Percentiles rank a stretch among this genome's conserved stretches.
Conservation (phyloP, 2,113 vertebrate species). For the Bettongia penicillata region DNA sequence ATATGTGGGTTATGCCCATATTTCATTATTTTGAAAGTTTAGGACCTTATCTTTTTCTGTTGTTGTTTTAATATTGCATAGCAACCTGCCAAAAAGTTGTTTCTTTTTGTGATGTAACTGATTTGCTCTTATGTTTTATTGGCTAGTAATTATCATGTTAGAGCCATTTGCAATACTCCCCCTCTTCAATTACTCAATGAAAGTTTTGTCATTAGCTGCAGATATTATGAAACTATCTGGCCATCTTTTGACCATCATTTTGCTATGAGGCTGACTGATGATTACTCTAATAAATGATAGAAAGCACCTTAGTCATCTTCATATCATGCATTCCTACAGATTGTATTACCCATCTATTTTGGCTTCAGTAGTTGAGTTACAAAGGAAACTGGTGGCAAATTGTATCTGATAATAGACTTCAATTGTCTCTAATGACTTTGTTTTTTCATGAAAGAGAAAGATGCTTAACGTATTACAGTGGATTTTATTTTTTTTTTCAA, state of each 20-base stretch:
- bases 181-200: background rate
- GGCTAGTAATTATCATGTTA: background rate
- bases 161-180: background rate
- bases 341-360: conserved; percentile 6
- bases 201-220: background rate
- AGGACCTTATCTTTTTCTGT: background rate
- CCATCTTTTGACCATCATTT: background rate
- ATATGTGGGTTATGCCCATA: background rate
- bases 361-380: background rate
- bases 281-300: conserved; percentile 10
- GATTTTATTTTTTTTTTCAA: conserved; percentile 1
- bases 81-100: background rate
- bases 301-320: background rate
- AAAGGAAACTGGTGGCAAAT: conserved; percentile 1
- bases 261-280: background rate
- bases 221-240: background rate
- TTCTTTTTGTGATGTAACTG: background rate
- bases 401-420: background rate
- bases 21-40: background rate
- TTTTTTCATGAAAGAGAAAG: background rate
- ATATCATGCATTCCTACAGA: background rate
- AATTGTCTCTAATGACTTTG: conserved; percentile 15
- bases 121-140: background rate
- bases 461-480: background rate
- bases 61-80: background rate